These are phyloP conservation scores for Aphelinus atriplicis DNA, from an alignment of 1,140 invertebrate genomes.

Conservation along the genomic window DNA sequence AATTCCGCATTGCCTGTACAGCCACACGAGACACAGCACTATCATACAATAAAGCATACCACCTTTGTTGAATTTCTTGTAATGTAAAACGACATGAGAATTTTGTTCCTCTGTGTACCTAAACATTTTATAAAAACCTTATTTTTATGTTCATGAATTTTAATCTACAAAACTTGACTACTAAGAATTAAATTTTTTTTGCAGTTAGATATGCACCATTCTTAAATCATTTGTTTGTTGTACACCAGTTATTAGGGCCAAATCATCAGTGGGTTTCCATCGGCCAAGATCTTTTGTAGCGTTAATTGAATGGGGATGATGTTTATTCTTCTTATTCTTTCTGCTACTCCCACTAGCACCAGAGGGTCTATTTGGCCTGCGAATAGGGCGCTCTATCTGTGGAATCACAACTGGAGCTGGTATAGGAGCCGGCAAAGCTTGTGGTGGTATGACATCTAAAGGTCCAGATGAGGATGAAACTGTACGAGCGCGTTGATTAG, in stretches of 20 bases:
- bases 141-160: neutral
- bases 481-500: constrained; percentile 68
- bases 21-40: constrained; percentile 86
- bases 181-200: constrained; percentile 23
- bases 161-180: neutral
- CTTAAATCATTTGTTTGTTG: constrained; percentile 79
- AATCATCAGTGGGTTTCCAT: constrained; percentile 97
- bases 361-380: constrained; percentile 54
- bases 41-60: constrained; percentile 96
- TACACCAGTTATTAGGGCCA: constrained; percentile 91
- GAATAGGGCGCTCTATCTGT: constrained; percentile 56
- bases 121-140: constrained; percentile 46
- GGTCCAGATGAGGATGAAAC: constrained; percentile 62
- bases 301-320: constrained; percentile 62
- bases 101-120: constrained; percentile 92
- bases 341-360: constrained; percentile 57
- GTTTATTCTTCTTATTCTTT: constrained; percentile 64
- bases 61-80: constrained; percentile 93
- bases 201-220: constrained; percentile 55
- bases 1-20: constrained; percentile 90
- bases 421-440: constrained; percentile 60
- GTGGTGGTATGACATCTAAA: constrained; percentile 60
- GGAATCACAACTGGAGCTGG: constrained; percentile 54
- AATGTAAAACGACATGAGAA: constrained; percentile 96
- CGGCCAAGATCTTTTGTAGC: constrained; percentile 87